phyloP scores from a whole-genome alignment of 2,113 vertebrate genomes.

The Alectura lathami region DNA sequence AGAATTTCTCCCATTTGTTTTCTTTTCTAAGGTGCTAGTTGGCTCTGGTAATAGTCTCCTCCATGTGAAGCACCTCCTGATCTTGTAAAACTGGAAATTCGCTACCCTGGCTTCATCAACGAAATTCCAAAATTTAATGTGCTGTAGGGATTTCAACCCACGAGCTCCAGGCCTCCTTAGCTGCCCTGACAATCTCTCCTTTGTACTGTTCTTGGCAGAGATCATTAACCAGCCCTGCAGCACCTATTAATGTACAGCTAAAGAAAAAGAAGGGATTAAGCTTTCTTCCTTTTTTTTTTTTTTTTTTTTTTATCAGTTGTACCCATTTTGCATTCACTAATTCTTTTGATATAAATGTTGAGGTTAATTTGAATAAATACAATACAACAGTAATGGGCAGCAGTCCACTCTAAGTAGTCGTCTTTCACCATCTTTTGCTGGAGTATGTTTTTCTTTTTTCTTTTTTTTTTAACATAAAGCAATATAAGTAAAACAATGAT shows the following conservation, averaged over 20 bases:
- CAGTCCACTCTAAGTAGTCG: background rate
- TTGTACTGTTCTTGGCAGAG: background rate
- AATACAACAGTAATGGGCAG: background rate
- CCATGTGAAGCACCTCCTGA: background rate
- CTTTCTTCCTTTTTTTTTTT: background rate
- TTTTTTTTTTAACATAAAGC: background rate
- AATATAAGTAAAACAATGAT: background rate
- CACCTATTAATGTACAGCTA: background rate
- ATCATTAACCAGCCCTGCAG: background rate
- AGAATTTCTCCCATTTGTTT: background rate
- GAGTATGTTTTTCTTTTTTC: background rate
- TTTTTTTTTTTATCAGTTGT: background rate
- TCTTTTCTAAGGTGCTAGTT: background rate
- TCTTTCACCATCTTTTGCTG: background rate
- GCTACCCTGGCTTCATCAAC: background rate
- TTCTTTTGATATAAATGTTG: background rate
- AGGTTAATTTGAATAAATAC: conserved; percentile 14
- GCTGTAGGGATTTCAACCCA: background rate
- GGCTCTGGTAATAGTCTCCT: background rate
- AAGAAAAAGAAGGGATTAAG: background rate
- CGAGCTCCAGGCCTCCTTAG: background rate
- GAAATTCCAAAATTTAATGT: conserved; percentile 15
- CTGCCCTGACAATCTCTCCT: background rate
- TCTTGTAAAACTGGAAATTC: background rate
- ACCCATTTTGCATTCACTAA: background rate